Evolutionary conservation across 2,113 vertebrate genomes (phyloP).

Genomic region (Lamprologus ornatipinnis): DNA sequence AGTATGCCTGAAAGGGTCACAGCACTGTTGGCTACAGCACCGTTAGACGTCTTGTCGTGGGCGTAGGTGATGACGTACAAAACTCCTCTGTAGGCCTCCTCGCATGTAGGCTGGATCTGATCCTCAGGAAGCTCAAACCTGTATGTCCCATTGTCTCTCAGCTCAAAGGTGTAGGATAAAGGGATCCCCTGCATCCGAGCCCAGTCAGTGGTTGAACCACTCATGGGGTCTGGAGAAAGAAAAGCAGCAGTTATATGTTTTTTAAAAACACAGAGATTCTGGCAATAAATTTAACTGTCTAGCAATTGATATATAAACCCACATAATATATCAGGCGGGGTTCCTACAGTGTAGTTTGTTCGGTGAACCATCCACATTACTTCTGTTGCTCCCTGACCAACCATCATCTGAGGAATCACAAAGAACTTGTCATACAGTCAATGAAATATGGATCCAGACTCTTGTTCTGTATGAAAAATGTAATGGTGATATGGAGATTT

Average conservation of each 20-base stretch:
- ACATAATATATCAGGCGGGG: constrained; percentile 65
- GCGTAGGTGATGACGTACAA: constrained; percentile 72
- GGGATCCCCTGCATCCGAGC: constrained; percentile 73
- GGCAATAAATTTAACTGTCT: not conserved
- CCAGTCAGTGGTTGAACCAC: constrained; percentile 83
- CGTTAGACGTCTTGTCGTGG: constrained; percentile 65
- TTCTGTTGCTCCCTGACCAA: constrained; percentile 77
- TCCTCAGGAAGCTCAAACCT: constrained; percentile 72
- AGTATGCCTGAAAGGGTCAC: constrained; percentile 46
- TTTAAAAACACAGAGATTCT: not conserved
- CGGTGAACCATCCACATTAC: constrained; percentile 76
- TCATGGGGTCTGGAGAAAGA: constrained; percentile 66
- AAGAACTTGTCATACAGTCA: not conserved
- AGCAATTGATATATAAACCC: not conserved
- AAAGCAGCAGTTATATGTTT: not conserved
- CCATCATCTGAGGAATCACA: constrained; percentile 71
- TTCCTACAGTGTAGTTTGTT: constrained; percentile 76
- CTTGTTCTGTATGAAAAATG: not conserved
- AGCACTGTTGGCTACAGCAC: not conserved
- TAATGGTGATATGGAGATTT: not conserved
- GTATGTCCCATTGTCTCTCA: constrained; percentile 69
- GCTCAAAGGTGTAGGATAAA: constrained; percentile 79
- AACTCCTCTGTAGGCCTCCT: constrained; percentile 79
- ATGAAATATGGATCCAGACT: not conserved
- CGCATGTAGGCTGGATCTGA: constrained; percentile 80